Evolutionary conservation across 2,113 vertebrate genomes (phyloP).

Genomic region (Platichthys flesus): DNA sequence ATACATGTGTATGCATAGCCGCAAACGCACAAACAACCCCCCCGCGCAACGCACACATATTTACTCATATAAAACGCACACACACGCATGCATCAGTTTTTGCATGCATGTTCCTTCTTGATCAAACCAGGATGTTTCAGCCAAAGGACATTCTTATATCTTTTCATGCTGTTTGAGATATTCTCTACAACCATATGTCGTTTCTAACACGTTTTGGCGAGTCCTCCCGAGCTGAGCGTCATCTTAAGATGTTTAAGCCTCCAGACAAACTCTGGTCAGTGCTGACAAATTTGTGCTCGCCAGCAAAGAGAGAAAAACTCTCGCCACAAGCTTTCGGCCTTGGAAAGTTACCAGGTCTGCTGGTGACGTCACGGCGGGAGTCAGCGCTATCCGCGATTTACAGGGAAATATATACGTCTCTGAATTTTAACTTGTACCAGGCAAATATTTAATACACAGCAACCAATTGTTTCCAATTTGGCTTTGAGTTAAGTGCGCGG

Average conservation of each 20-base stretch:
- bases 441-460: slow-evolving; percentile 1
- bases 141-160: neutral
- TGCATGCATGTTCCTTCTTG: neutral
- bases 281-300: slow-evolving; percentile 36
- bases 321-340: slow-evolving; percentile 42
- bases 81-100: neutral
- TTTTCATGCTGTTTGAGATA: neutral
- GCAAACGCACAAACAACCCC: slow-evolving; percentile 6
- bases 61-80: neutral
- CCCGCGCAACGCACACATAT: neutral
- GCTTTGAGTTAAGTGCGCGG: slow-evolving; percentile 22
- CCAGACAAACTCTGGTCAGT: slow-evolving; percentile 38
- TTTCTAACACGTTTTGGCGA: slow-evolving; percentile 12
- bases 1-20: slow-evolving; percentile 6
- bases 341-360: slow-evolving; percentile 22
- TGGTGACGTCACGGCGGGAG: slow-evolving; percentile 27
- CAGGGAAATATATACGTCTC: neutral
- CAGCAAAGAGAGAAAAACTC: slow-evolving; percentile 15
- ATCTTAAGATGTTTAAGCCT: slow-evolving; percentile 26
- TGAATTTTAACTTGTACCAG: slow-evolving; percentile 11
- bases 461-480: neutral
- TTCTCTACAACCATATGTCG: slow-evolving; percentile 10
- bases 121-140: slow-evolving; percentile 11
- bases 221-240: slow-evolving; percentile 26
- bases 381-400: slow-evolving; percentile 21